Base-by-base conservation (phyloP, 2,797 vertebrate species). In the Gastrophryne carolinensis region DNA sequence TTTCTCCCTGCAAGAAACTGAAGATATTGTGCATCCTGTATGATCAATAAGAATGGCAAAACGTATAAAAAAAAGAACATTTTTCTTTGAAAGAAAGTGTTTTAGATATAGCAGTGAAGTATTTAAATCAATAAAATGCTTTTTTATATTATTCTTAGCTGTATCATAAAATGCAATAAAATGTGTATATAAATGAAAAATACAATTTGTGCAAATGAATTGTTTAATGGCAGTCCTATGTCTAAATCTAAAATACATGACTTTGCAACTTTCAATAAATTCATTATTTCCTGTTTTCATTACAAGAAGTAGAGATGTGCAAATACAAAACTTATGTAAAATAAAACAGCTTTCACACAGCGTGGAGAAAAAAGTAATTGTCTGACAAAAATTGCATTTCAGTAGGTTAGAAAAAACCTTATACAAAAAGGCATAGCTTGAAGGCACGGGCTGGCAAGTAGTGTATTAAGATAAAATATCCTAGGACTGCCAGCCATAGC, bases 391-490 rank as follows among this genome's bases (percentile, higher is more conserved):
- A 65, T 70, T 70, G 67, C 13, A 35, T 70, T 70, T 44, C 2
- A 57, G 35, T 15, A 70, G 17, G 26, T 57, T n/a, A 44, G 44
- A 27, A 19, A 66, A 53, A 44, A 35, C 23, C 50, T 72, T 37
- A 56, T 23, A 12, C 35, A 30, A 56, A 64, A 44, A n/a, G n/a
- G 41, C 35, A 64, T 56, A 7, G 35, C 34, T 53, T 37, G 26
- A 21, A 49, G 58, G 29, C 47, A 72, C 17, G 30, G 15, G 29
- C 32, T 35, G 12, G 26, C 17, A 65, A 39, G n/a, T 23, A 54
- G 60, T 73, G 49, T 54, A 64, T 73, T 53, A 41, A 54, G 60
- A 73, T 64, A 73, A 73, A 73, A 64, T 73, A 73, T 63, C 47
- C 53, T 41, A 64, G 27, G 6, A 34, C 34, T 41, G 60, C 60